Base-by-base conservation (phyloP, 2,888 invertebrate species). In the Tipula helvola region DNA sequence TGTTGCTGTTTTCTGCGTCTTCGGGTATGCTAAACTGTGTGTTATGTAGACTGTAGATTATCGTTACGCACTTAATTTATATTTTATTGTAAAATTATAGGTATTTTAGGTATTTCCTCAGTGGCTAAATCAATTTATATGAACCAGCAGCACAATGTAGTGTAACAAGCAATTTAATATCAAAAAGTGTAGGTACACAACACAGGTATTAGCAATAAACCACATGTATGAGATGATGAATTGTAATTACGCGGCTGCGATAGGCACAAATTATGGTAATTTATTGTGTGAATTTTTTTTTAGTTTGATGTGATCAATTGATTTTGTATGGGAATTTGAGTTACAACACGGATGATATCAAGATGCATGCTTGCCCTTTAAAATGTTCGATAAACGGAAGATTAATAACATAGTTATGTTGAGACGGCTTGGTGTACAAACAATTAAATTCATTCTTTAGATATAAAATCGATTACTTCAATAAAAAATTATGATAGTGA, bases 21-120 rank as follows among this genome's bases (percentile, higher is more conserved):
- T 28, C 2, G 71, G 71, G 71, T 71, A 71, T 71, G 71, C 71
- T 71, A 71, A 71, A 71, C 71, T 28, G 71, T 71, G 71, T 71
- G 71, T 71, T 71, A 71, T 71, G 12, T 71, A 71, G 4, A 71
- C 71, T 71, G 71, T 71, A 71, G 71, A 28, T 71, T 71, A 71
- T 71, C 71, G 71, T 71, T 71, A 71, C 71, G 71, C 71, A 71
- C 71, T 71, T 71, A 71, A 71, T 71, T 71, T 71, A 71, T 28
- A 71, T 71, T 71, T 71, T 71, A 71, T 71, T 71, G 71, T 71
- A 71, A 71, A 71, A 71, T 71, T 71, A 71, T 71, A 71, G 71
- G 18, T 71, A 52, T 52, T 52, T 52, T 16, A 16, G 16, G 52
- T 52, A 71, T 71, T 71, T 71, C 71, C 28, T 71, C 71, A 71